Percentiles rank a stretch among this genome's conserved stretches.
Conservation (phyloP, 2,113 vertebrate genomes). For the Gadus chalcogrammus region DNA sequence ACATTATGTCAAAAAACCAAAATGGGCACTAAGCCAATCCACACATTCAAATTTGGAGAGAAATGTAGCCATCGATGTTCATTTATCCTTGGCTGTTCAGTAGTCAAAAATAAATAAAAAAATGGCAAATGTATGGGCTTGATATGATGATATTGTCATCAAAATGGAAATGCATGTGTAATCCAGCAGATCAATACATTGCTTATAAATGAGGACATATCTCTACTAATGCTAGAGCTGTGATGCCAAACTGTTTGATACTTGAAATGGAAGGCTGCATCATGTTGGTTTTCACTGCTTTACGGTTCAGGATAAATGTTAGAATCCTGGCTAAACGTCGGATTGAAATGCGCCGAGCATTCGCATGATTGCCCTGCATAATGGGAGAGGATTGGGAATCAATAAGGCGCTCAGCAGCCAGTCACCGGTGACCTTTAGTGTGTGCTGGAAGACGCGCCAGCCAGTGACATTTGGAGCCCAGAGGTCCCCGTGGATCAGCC, state of each 20-base stretch:
- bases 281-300: conserved; percentile 28
- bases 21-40: background rate
- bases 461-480: conserved; percentile 65
- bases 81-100: background rate
- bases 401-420: conserved; percentile 52
- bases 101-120: background rate
- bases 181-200: background rate
- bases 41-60: background rate
- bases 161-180: background rate
- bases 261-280: background rate
- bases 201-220: background rate
- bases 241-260: background rate
- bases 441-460: conserved; percentile 40
- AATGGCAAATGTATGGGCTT: background rate
- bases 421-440: conserved; percentile 69
- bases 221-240: background rate
- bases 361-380: conserved; percentile 54
- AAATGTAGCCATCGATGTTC: background rate
- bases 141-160: background rate
- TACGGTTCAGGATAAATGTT: conserved; percentile 44
- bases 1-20: background rate
- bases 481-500: conserved; percentile 50
- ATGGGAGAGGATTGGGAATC: conserved; percentile 64
- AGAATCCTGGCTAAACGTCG: conserved; percentile 52
- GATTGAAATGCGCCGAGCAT: conserved; percentile 55